A percentile compares a stretch with the other conserved stretches of the same genome.
phyloP scores from a whole-genome alignment of 1,140 invertebrate genomes.

The Sitobion miscanthi region DNA sequence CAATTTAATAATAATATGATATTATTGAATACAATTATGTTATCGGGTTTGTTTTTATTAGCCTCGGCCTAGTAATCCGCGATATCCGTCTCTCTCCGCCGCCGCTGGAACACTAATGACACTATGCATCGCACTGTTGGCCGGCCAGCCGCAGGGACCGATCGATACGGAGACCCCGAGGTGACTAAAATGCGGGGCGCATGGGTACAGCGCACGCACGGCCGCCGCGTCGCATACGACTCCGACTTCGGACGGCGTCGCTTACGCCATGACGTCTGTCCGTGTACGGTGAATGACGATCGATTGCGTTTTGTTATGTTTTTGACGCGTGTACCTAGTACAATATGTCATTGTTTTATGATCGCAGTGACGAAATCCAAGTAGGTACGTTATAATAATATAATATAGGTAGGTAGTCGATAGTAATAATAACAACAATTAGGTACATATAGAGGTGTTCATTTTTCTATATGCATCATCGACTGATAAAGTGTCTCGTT shows the following conservation, averaged over 20 bases:
- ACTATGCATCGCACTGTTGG: background rate
- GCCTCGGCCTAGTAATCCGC: background rate
- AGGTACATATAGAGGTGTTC: no score
- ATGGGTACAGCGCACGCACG: constrained; percentile 17
- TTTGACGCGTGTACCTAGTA: background rate
- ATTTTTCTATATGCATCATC: no score
- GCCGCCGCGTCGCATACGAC: background rate
- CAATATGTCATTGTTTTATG: background rate
- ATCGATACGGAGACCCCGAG: constrained; percentile 36
- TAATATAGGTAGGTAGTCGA: no score
- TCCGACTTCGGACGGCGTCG: background rate
- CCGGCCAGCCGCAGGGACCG: background rate
- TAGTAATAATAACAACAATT: background rate
- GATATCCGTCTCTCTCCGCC: background rate
- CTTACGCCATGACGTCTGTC: background rate
- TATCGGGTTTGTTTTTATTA: background rate
- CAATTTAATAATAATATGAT: background rate
- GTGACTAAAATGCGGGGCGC: constrained; percentile 38
- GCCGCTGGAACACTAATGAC: background rate
- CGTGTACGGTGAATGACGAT: background rate
- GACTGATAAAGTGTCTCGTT: no score
- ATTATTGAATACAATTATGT: background rate
- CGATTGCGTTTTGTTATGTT: background rate
- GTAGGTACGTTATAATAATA: no score
- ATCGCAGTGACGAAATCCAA: background rate